Percentiles rank a stretch among this genome's conserved stretches.
These are phyloP conservation scores for Syrista parreyssii DNA, from an alignment of 2,888 invertebrate species.

Conservation along the genomic window DNA sequence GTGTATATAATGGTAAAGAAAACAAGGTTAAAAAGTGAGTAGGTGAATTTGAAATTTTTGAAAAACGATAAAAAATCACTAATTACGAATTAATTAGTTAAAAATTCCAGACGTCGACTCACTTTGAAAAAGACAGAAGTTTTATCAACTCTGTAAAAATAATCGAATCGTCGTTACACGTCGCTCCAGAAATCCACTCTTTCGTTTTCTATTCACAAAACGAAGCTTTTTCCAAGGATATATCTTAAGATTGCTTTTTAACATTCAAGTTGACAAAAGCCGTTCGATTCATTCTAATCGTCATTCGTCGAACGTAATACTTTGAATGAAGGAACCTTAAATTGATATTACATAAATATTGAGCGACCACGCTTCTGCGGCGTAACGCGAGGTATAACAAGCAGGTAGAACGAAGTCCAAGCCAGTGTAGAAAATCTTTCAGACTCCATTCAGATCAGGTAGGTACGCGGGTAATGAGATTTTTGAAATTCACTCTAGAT, in stretches of 20 bases:
- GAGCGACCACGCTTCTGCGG: background rate
- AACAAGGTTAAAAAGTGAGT: no score
- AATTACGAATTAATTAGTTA: background rate
- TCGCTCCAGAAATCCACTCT: background rate
- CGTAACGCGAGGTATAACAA: conserved; percentile 2
- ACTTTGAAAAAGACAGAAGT: background rate
- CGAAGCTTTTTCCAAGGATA: background rate
- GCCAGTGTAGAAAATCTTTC: background rate
- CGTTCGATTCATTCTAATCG: background rate
- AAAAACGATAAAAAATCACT: background rate
- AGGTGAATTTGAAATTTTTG: no score
- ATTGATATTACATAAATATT: conserved; percentile 32
- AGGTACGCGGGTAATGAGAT: conserved; percentile 14
- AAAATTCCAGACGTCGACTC: background rate
- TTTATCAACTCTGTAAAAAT: background rate
- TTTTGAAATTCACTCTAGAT: conserved; percentile 4
- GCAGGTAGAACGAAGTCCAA: no score
- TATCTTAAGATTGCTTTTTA: background rate
- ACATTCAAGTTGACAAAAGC: background rate
- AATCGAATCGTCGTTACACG: background rate
- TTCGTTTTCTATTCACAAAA: background rate
- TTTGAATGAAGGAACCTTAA: background rate
- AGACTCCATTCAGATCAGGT: conserved; percentile 8
- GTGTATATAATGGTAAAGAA: no score
- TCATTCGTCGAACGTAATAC: background rate